These are phyloP conservation scores for Drosophila sordidula DNA, from an alignment of 2,888 invertebrate genomes.

Conservation along the genomic window DNA sequence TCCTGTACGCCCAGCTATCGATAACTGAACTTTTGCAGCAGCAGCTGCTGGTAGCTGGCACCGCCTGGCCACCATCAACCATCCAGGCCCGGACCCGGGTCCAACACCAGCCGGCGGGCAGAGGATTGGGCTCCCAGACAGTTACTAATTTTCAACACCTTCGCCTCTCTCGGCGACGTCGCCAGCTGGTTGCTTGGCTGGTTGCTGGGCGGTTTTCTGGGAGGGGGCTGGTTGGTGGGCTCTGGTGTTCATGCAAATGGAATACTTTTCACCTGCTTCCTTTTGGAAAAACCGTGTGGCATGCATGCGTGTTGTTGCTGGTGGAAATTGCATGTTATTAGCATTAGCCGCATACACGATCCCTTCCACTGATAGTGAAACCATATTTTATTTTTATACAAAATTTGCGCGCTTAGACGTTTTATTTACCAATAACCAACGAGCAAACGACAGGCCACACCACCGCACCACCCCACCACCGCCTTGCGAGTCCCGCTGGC, in stretches of 20 bases:
- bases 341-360: conserved; percentile 80
- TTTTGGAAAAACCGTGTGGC: conserved; percentile 47
- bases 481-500: conserved; percentile 12
- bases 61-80: conserved; percentile 18
- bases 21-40: conserved; percentile 34
- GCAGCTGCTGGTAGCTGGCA: conserved; percentile 46
- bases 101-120: neutral
- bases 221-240: conserved; percentile 15
- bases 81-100: neutral
- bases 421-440: conserved; percentile 78
- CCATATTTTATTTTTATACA: conserved; percentile 75
- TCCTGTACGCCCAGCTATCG: conserved; percentile 9
- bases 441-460: conserved; percentile 25
- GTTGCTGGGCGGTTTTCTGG: conserved; percentile 25
- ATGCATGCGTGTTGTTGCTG: conserved; percentile 65
- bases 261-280: conserved; percentile 79
- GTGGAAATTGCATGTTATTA: conserved; percentile 81
- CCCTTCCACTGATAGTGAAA: conserved; percentile 73
- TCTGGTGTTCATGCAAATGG: conserved; percentile 78
- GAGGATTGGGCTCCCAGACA: conserved; percentile 52
- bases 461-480: conserved; percentile 13
- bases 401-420: conserved; percentile 76
- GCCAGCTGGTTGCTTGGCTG: conserved; percentile 54
- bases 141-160: conserved; percentile 79
- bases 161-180: conserved; percentile 65